Base-by-base conservation (phyloP, 1,140 invertebrate species). In the Conus betulinus region DNA sequence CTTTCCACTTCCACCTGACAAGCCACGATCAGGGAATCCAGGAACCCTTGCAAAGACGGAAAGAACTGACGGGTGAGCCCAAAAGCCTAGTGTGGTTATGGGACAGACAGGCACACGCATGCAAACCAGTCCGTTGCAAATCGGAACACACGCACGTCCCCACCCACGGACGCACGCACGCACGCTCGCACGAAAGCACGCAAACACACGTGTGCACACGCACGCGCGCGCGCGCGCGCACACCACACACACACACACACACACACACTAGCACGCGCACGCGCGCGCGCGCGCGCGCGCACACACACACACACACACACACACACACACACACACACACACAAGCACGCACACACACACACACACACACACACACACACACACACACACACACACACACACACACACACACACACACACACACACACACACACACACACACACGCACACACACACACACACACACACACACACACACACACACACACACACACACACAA, bases 231-330 rank as follows among this genome's bases (percentile, higher is more conserved):
- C 15, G 5, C 51, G 7, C 25, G n/a, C n/a, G n/a, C 13, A 51
- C 15, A 5, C 25, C 78, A 81, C 39, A 5, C 6, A 81, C 39
- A 51, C 20, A 81, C 78, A 51, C 25, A 51, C 51, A 83, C 51
- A 52, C 81, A 52, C 52, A 55, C 81, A 83, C 52, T n/a, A n/a
- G n/a, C n/a, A n/a, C n/a, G n/a, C n/a, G n/a, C n/a, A n/a, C n/a
- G n/a, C n/a, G n/a, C n/a, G n/a, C n/a, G n/a, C n/a, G n/a, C n/a
- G 55, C 81, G 55, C 52, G 55, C 81, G 55, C 51, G 13, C 81
- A 83, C 81, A 83, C 51, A 53, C 82, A 84, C 82, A 84, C 82
- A 63, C 82, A 84, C 82, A 63, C 82, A 84, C 82, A 84, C 82
- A 84, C 82, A 63, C 82, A 84, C 82, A 84, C 82, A 84, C 82